Conservation (phyloP, 2,888 invertebrate genomes). For the Coenonympha arcania region DNA sequence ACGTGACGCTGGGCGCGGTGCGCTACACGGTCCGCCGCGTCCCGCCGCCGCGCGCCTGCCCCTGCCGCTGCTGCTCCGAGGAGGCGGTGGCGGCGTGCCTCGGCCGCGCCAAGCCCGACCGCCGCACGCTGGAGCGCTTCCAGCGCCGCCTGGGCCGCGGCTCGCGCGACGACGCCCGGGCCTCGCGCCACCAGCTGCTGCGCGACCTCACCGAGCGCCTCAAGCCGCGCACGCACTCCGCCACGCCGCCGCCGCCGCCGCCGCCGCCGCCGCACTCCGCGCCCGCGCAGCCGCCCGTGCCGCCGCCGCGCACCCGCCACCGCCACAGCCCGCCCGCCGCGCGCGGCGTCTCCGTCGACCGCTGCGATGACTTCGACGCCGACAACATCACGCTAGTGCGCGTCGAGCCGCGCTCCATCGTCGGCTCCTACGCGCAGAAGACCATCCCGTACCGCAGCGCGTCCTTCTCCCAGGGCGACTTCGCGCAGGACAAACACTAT, state of each 20-base stretch:
- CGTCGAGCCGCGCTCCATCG: slow-evolving; percentile 75
- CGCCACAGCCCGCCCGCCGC: slow-evolving; percentile 71
- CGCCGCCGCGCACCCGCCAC: slow-evolving; percentile 70
- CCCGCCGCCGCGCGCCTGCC: slow-evolving; percentile 75
- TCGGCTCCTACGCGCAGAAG: slow-evolving; percentile 77
- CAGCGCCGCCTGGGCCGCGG: slow-evolving; percentile 82
- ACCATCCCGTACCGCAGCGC: slow-evolving; percentile 86
- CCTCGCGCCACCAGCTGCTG: slow-evolving; percentile 78
- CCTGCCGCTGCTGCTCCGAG: slow-evolving; percentile 74
- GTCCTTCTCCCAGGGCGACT: slow-evolving; percentile 91
- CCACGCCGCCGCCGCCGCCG: slow-evolving; percentile 45
- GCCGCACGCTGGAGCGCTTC: slow-evolving; percentile 86
- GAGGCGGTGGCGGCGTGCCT: slow-evolving; percentile 72
- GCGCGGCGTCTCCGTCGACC: slow-evolving; percentile 64
- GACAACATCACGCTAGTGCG: slow-evolving; percentile 70
- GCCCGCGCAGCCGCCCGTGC: slow-evolving; percentile 74
- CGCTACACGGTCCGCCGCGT: slow-evolving; percentile 80
- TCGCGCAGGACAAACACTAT: slow-evolving; percentile 74
- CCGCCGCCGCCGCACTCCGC: slow-evolving; percentile 64
- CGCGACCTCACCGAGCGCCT: slow-evolving; percentile 87
- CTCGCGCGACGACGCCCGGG: slow-evolving; percentile 61
- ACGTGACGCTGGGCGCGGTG: slow-evolving; percentile 80
- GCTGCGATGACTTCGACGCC: slow-evolving; percentile 63
- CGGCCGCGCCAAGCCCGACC: slow-evolving; percentile 68
- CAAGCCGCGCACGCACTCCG: slow-evolving; percentile 71